Conservation (phyloP, 2,888 invertebrate genomes). For the Steromphala cineraria region DNA sequence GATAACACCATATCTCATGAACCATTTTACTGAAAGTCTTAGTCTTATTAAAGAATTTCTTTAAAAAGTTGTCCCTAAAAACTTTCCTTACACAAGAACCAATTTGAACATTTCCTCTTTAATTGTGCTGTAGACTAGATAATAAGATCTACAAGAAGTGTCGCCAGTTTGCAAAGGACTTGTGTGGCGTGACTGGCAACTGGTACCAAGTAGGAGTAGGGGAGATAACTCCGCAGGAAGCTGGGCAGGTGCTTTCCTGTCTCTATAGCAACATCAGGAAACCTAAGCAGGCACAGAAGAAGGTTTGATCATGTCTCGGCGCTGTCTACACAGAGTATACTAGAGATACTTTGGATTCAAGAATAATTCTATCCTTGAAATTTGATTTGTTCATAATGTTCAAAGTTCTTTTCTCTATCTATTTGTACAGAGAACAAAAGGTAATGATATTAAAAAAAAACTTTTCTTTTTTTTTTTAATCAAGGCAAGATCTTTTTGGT, state of each 20-base stretch:
- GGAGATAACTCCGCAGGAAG: conserved; percentile 10
- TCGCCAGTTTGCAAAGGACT: conserved; percentile 32
- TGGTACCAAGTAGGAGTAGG: conserved; percentile 24
- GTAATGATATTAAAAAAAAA: no score
- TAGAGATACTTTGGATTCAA: neutral
- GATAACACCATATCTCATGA: no score
- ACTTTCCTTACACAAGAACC: no score
- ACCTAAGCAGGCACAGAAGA: conserved; percentile 22
- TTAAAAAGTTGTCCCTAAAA: no score
- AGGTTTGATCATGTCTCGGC: conserved; percentile 25
- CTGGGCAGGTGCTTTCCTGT: conserved; percentile 35
- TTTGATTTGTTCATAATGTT: no score
- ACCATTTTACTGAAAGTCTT: no score
- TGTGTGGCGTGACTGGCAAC: conserved; percentile 33
- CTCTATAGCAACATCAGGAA: conserved; percentile 39
- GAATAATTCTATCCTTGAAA: no score
- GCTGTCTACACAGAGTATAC: neutral
- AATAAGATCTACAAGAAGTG: conserved; percentile 43
- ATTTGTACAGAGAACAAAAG: no score
- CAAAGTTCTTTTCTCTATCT: no score
- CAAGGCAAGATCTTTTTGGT: no score
- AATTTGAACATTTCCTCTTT: neutral
- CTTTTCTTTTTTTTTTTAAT: no score
- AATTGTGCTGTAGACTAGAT: conserved; percentile 36
- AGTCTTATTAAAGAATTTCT: no score